A percentile compares a stretch with the other conserved stretches of the same genome.
phyloP scores from a whole-genome alignment of 2,888 invertebrate species.

The Smittia aterrima region DNA sequence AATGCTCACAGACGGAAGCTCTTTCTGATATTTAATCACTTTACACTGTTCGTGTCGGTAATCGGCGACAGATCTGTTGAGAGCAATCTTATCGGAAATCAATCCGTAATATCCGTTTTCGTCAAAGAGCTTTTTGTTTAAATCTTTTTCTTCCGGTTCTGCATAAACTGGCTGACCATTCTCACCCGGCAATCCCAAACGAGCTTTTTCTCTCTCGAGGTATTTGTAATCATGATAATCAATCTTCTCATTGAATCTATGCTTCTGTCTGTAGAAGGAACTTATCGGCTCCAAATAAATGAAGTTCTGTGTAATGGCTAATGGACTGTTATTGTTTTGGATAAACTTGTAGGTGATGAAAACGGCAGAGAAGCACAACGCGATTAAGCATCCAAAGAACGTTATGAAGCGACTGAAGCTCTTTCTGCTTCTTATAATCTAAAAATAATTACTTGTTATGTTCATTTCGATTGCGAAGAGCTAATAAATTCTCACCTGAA shows the following conservation, averaged over 20 bases:
- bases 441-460: not conserved
- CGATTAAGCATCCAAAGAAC: too few species aligned
- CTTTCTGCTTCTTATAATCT: too few species aligned
- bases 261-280: slow-evolving; percentile 18
- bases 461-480: not conserved
- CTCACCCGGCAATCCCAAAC: slow-evolving; percentile 30
- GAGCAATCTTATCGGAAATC: slow-evolving; percentile 36
- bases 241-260: slow-evolving; percentile 16
- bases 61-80: slow-evolving; percentile 29
- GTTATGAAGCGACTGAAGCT: too few species aligned
- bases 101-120: slow-evolving; percentile 36
- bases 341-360: slow-evolving; percentile 22
- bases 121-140: slow-evolving; percentile 20
- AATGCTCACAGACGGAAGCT: slow-evolving; percentile 79
- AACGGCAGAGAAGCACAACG: not conserved
- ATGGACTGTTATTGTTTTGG: slow-evolving; percentile 13
- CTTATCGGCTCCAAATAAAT: slow-evolving; percentile 30
- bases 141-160: slow-evolving; percentile 18
- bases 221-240: slow-evolving; percentile 35
- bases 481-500: not conserved
- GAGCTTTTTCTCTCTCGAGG: slow-evolving; percentile 12
- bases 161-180: slow-evolving; percentile 31
- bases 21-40: slow-evolving; percentile 64
- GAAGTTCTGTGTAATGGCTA: slow-evolving; percentile 30
- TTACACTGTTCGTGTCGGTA: slow-evolving; percentile 56